A percentile compares a stretch with the other conserved stretches of the same genome.
Evolutionary conservation across 2,888 invertebrate species (phyloP).

Genomic region (Fragum sueziense): DNA sequence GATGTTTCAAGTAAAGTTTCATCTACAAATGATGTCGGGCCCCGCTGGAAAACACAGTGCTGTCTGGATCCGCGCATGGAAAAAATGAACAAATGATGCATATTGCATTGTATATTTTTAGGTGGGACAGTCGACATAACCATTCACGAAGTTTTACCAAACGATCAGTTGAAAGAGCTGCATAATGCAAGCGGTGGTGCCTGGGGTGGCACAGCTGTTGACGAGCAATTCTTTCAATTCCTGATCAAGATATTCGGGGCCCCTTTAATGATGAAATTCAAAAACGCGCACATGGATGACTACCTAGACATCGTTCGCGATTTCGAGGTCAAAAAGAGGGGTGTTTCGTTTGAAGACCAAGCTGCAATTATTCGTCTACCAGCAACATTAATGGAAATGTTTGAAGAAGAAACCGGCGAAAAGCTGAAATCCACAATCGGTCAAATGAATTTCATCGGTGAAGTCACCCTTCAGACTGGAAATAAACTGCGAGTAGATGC

Average conservation of each 20-base stretch:
- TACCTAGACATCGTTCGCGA: conserved; percentile 24
- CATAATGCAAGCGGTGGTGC: conserved; percentile 53
- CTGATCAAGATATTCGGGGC: conserved; percentile 26
- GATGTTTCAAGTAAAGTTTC: no score
- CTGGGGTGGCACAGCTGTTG: conserved; percentile 52
- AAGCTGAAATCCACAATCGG: conserved; percentile 11
- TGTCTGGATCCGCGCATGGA: no score
- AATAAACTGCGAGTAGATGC: conserved; percentile 11
- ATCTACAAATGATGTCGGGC: no score
- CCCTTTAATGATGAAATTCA: conserved; percentile 9
- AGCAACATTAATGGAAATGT: conserved; percentile 21
- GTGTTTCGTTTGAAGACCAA: conserved; percentile 6
- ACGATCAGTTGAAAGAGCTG: conserved; percentile 47
- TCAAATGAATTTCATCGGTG: conserved; percentile 1
- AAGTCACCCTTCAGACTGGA: background rate
- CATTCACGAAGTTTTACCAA: conserved; percentile 42
- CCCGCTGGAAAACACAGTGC: no score
- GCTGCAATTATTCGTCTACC: conserved; percentile 13
- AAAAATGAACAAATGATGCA: no score
- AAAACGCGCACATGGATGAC: conserved; percentile 27
- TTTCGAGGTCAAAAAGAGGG: conserved; percentile 31
- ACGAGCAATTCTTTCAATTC: conserved; percentile 38
- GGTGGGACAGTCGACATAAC: conserved; percentile 56
- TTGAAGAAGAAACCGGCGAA: conserved; percentile 18
- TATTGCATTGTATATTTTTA: conserved; percentile 4